Conservation (phyloP, 2,797 vertebrate species). For the Podarcis siculus region DNA sequence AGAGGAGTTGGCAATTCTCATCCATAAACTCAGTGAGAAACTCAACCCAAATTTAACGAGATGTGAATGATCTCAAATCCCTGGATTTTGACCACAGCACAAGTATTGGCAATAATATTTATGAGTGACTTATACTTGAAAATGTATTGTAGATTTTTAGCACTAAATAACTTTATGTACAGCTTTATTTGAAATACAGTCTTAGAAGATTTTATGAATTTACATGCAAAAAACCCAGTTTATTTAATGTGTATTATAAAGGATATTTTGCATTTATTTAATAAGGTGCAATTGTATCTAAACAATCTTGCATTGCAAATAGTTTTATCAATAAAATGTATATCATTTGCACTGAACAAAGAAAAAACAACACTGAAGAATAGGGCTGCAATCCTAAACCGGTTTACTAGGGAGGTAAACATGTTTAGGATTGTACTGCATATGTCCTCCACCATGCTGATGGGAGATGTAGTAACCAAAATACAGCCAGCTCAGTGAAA, state of each 20-base stretch:
- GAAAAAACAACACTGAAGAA: slow-evolving; percentile 30
- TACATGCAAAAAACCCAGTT: slow-evolving; percentile 49
- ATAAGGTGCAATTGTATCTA: slow-evolving; percentile 48
- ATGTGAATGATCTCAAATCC: slow-evolving; percentile 74
- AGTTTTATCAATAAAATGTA: slow-evolving; percentile 55
- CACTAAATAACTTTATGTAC: slow-evolving; percentile 76
- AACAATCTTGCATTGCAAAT: slow-evolving; percentile 47
- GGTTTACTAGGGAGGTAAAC: slow-evolving; percentile 1
- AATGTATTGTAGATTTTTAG: slow-evolving; percentile 76
- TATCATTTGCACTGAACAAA: slow-evolving; percentile 66
- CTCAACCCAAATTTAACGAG: slow-evolving; percentile 78
- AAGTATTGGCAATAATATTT: slow-evolving; percentile 84
- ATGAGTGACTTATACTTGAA: slow-evolving; percentile 80
- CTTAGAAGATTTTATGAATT: slow-evolving; percentile 72
- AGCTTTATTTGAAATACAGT: slow-evolving; percentile 72
- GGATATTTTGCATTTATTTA: slow-evolving; percentile 52
- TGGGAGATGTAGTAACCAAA: slow-evolving; percentile 22
- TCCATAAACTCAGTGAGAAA: slow-evolving; percentile 89
- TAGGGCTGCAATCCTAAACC: slow-evolving; percentile 39
- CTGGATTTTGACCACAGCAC: slow-evolving; percentile 74
- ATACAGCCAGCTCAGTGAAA: slow-evolving; percentile 37
- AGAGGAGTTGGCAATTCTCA: slow-evolving; percentile 85
- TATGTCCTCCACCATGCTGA: neutral
- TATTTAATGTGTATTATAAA: slow-evolving; percentile 63
- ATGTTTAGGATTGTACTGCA: slow-evolving; percentile 1